phyloP scores from a whole-genome alignment of 2,888 invertebrate species.

The Abrostola triplasia region DNA sequence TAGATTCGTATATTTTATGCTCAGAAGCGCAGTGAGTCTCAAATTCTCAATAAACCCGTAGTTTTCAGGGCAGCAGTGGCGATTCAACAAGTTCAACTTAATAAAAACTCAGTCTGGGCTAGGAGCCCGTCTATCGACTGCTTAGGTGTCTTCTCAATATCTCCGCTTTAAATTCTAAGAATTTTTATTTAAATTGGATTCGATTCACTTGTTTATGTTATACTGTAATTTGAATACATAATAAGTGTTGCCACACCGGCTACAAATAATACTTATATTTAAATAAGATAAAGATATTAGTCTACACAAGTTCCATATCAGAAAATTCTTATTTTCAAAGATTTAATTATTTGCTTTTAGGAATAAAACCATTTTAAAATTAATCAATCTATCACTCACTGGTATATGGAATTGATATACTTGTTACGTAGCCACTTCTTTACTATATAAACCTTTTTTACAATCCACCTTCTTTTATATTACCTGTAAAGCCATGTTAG shows the following conservation, averaged over 20 bases:
- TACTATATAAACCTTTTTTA: too few species aligned
- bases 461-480: constrained; percentile 4
- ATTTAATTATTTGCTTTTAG: too few species aligned
- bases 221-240: too few species aligned
- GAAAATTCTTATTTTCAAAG: too few species aligned
- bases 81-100: constrained; percentile 66
- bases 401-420: too few species aligned
- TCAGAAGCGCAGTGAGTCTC: constrained; percentile 46
- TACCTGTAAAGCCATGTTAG: not conserved
- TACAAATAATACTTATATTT: too few species aligned
- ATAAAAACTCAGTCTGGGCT: constrained; percentile 61
- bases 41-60: constrained; percentile 46
- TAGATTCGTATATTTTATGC: constrained; percentile 42
- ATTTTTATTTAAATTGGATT: constrained; percentile 10
- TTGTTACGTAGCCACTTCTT: too few species aligned
- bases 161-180: constrained; percentile 30
- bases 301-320: too few species aligned
- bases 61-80: constrained; percentile 47
- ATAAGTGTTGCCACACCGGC: too few species aligned
- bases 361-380: not conserved
- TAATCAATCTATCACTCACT: constrained; percentile 3
- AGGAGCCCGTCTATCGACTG: constrained; percentile 49
- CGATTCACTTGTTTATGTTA: too few species aligned
- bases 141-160: constrained; percentile 19
- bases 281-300: too few species aligned